phyloP scores from a whole-genome alignment of 2,113 vertebrate species.

The Dicentrarchus labrax region DNA sequence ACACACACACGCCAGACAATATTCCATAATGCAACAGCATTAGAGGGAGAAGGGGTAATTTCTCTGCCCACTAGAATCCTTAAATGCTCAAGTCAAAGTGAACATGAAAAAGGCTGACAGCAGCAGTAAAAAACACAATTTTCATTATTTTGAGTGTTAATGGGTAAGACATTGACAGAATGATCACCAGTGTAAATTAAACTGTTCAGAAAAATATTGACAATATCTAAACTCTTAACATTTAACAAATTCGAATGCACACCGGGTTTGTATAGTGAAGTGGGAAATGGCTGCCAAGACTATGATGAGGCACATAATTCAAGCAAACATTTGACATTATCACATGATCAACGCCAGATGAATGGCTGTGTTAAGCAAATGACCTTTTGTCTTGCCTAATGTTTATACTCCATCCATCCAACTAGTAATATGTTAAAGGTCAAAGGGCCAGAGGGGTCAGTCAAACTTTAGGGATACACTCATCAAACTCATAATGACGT shows the following conservation, averaged over 20 bases:
- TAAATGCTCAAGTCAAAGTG: constrained; percentile 30
- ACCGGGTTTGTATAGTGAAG: neutral
- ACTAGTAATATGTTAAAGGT: constrained; percentile 61
- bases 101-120: constrained; percentile 1
- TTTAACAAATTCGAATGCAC: neutral
- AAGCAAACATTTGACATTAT: constrained; percentile 29
- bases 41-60: constrained; percentile 32
- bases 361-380: constrained; percentile 24
- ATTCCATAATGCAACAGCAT: constrained; percentile 42
- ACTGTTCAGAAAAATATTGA: constrained; percentile 1
- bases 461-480: constrained; percentile 53
- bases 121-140: neutral
- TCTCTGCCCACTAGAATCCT: constrained; percentile 43
- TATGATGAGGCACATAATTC: constrained; percentile 6
- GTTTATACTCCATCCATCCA: constrained; percentile 48
- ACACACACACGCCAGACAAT: constrained; percentile 7
- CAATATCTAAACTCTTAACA: neutral
- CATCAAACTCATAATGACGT: constrained; percentile 47
- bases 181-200: neutral
- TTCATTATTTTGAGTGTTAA: neutral
- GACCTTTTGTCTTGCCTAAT: constrained; percentile 55
- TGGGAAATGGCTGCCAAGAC: neutral
- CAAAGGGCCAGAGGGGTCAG: constrained; percentile 59
- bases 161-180: neutral
- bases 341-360: constrained; percentile 42